These are phyloP conservation scores for Nymphalis urticae DNA, from an alignment of 2,888 invertebrate genomes.

Conservation along the genomic window DNA sequence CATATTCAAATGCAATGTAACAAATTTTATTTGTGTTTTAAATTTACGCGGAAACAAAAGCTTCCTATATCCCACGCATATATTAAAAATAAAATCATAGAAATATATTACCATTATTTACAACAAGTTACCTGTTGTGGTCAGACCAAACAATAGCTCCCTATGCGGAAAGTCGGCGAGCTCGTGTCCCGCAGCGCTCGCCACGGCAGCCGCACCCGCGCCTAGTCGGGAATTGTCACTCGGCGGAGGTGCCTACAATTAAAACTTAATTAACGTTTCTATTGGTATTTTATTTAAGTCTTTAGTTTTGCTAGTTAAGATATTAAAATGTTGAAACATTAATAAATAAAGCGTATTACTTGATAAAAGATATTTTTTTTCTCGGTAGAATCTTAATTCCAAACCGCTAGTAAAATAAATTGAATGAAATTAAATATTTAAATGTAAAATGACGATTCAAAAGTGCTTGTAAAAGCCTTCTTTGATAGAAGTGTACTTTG, in stretches of 20 bases:
- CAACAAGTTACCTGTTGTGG: slow-evolving; percentile 81
- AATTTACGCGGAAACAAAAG: too few species aligned
- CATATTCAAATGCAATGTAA: background rate
- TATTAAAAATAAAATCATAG: background rate
- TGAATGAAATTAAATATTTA: too few species aligned
- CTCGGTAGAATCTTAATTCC: too few species aligned
- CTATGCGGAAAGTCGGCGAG: slow-evolving; percentile 90
- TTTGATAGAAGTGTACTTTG: too few species aligned
- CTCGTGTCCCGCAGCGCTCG: slow-evolving; percentile 88
- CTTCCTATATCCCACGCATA: background rate
- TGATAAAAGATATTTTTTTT: too few species aligned
- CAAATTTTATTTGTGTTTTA: too few species aligned
- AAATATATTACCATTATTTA: slow-evolving; percentile 2
- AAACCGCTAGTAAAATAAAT: too few species aligned
- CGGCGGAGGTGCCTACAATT: slow-evolving; percentile 76
- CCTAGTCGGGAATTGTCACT: slow-evolving; percentile 76
- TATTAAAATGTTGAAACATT: too few species aligned
- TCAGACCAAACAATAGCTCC: slow-evolving; percentile 92
- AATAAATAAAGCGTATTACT: too few species aligned
- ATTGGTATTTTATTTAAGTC: background rate
- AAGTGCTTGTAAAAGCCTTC: too few species aligned
- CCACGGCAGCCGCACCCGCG: slow-evolving; percentile 83
- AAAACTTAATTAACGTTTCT: slow-evolving; percentile 8
- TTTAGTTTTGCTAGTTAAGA: too few species aligned
- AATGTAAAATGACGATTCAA: too few species aligned